Evolutionary conservation across 2,797 vertebrate species (phyloP), one percentile per base, ranked within the genome.

Genomic region (Chiloscyllium punctatum): DNA sequence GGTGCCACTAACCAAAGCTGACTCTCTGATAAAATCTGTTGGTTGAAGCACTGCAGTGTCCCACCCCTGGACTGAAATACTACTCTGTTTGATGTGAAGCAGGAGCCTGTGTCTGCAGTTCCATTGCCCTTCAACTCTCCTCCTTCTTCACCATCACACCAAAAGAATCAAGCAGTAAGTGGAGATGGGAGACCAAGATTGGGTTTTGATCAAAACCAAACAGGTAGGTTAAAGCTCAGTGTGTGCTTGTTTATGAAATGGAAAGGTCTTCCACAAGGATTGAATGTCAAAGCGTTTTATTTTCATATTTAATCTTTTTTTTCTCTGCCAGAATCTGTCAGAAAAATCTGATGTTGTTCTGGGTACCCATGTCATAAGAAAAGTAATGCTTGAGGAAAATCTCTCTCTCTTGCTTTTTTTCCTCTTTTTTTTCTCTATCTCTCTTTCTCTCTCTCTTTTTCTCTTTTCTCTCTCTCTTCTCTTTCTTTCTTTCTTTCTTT

Each of bases 141-240:
- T 13, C 98, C 98, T 96, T 97, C 96, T 96, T 99, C 99, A 94
- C 98, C 98, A 0, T 97, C 97, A 96, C 98, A 98, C 96, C 98
- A 98, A 97, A 97, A 97, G 96, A 96, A 97, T 96, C 96, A 30
- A 77, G 42, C 97, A 96, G 96, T 97, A 96, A 97, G 96, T 97
- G 96, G 97, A 21, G 98, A 98, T 96, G 48, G 96, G 96, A 97
- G 98, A 96, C 97, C 98, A 97, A 98, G 98, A 96, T 98, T 98
- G 95, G 97, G 98, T 53, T 96, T 98, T 3, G 98, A 99, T 68
- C 96, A 98, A 71, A 97, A 97, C 90, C 98, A 98, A 95, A 96
- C 97, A 97, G 97, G 99, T 99, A 97, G 97, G 98, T 96, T 95
- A 72, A 74, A 62, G 96, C 79, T 69, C 15, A 16, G 68, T 13